Conservation (phyloP, 2,888 invertebrate genomes). For the Drosophila nr. perissopoda region DNA sequence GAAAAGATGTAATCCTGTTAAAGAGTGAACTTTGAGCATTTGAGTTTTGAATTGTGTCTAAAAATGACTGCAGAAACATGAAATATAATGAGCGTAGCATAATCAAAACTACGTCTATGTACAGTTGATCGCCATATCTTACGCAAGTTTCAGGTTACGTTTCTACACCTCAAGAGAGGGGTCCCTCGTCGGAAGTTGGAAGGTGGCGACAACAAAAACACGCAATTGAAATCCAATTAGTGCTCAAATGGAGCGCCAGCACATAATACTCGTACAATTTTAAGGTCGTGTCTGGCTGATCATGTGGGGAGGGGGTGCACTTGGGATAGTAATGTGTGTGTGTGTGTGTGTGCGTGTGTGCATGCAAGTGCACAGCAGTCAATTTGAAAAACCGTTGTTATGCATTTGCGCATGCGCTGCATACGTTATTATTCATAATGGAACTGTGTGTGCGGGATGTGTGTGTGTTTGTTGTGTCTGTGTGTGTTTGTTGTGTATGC, state of each 20-base stretch:
- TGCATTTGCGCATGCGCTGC: slow-evolving; percentile 80
- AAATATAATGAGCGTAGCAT: slow-evolving; percentile 16
- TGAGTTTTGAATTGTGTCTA: background rate
- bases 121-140: slow-evolving; percentile 13
- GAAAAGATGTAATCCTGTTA: slow-evolving; percentile 14
- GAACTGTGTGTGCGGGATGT: background rate
- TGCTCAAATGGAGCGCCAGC: slow-evolving; percentile 53
- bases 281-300: slow-evolving; percentile 60
- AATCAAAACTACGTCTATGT: slow-evolving; percentile 13
- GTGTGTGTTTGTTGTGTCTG: slow-evolving; percentile 10
- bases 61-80: background rate
- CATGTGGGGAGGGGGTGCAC: slow-evolving; percentile 4
- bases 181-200: slow-evolving; percentile 56
- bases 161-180: slow-evolving; percentile 18
- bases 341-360: slow-evolving; percentile 15
- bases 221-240: slow-evolving; percentile 72
- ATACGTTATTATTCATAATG: slow-evolving; percentile 66
- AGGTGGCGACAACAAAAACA: slow-evolving; percentile 43
- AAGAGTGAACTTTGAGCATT: background rate
- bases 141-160: slow-evolving; percentile 16
- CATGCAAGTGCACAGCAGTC: slow-evolving; percentile 64
- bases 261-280: slow-evolving; percentile 24
- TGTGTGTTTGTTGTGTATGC: slow-evolving; percentile 29
- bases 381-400: slow-evolving; percentile 81
- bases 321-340: background rate